Conservation (phyloP, 2,113 vertebrate genomes). For the Bos indicus region DNA sequence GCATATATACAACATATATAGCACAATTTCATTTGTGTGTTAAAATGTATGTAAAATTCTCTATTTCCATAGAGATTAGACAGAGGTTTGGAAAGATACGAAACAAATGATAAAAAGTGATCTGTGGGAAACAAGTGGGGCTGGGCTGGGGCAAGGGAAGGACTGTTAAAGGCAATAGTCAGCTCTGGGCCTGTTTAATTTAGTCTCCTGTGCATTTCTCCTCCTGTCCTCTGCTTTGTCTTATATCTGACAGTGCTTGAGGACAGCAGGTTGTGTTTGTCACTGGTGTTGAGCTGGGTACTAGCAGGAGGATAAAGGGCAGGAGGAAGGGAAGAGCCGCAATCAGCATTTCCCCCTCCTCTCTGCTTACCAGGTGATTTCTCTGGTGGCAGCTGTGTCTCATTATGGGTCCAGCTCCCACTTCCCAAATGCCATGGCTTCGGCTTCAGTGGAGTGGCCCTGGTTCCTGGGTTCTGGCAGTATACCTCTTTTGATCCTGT, state of each 20-base stretch:
- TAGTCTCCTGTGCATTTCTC: neutral
- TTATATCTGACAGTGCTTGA: neutral
- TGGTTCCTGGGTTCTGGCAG: neutral
- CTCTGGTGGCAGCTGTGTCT: neutral
- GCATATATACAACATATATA: neutral
- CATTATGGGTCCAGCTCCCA: neutral
- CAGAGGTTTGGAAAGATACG: neutral
- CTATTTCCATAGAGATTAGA: neutral
- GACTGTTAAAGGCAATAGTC: neutral
- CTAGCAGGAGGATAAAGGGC: neutral
- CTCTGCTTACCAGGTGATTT: neutral
- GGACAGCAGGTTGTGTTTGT: neutral
- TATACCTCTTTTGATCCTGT: neutral
- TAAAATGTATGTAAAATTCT: neutral
- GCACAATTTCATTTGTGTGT: neutral
- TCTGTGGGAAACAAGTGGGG: neutral
- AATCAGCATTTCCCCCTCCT: neutral
- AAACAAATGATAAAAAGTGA: neutral
- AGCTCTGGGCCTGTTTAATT: neutral
- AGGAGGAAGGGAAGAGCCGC: neutral
- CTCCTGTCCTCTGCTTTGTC: neutral
- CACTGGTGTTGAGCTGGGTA: neutral
- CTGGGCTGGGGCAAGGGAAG: neutral
- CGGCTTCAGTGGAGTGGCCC: neutral
- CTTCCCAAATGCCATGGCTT: neutral